Evolutionary conservation across 2,113 vertebrate species (phyloP).

Genomic region (Paramisgurnus dabryanus): DNA sequence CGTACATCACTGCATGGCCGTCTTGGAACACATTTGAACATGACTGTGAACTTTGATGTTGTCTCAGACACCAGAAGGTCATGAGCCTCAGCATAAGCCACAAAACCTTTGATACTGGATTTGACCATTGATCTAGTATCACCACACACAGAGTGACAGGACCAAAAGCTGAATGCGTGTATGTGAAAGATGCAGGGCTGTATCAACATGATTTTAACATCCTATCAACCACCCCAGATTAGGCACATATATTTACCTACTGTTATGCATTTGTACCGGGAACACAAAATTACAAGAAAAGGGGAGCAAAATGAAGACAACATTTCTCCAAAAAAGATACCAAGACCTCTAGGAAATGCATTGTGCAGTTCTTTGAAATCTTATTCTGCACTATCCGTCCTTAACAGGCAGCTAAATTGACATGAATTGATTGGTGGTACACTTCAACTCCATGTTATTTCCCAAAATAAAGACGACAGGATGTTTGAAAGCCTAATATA

Average conservation of each 20-base stretch:
- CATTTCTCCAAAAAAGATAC: too few species aligned
- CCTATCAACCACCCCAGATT: too few species aligned
- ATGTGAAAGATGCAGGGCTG: neutral
- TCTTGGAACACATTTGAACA: neutral
- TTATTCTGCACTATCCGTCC: neutral
- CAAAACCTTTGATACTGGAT: slow-evolving; percentile 1
- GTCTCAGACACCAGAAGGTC: neutral
- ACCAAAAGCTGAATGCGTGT: neutral
- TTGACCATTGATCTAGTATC: neutral
- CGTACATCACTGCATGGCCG: neutral
- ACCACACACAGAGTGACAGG: neutral
- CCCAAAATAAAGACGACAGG: neutral
- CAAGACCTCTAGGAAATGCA: neutral
- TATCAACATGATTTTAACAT: too few species aligned
- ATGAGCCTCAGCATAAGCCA: neutral
- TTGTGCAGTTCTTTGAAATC: neutral
- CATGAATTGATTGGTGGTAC: neutral
- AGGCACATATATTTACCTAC: too few species aligned
- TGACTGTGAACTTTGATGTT: neutral
- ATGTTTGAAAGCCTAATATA: neutral
- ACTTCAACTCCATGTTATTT: neutral
- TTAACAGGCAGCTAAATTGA: neutral
- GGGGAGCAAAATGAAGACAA: neutral
- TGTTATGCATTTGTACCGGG: too few species aligned
- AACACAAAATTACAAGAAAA: too few species aligned